Percentiles rank a stretch among this genome's conserved stretches.
Conservation (phyloP, 92 coral and sea anemone species). For the Parazoanthus swiftii region DNA sequence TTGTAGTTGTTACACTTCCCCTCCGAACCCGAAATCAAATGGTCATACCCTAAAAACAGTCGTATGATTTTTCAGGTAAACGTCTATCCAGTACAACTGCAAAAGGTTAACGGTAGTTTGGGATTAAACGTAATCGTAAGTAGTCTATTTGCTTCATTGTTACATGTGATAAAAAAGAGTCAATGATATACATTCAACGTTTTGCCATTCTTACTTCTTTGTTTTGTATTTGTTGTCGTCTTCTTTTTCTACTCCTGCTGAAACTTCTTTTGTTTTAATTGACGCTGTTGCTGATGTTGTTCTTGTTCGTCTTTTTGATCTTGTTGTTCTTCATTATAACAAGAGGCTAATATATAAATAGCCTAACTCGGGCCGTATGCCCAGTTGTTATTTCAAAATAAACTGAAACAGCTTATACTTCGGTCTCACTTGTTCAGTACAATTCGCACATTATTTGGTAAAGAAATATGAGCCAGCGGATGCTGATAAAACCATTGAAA, state of each 20-base stretch:
- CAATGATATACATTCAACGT: neutral
- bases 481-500: no score
- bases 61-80: slow-evolving; percentile 63
- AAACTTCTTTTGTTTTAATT: neutral
- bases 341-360: no score
- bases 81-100: slow-evolving; percentile 88
- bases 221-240: neutral
- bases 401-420: no score
- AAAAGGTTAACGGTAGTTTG: slow-evolving; percentile 85
- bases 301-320: neutral
- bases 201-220: neutral
- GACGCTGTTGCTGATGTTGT: neutral
- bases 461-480: no score
- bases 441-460: no score
- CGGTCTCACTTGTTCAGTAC: no score
- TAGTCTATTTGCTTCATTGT: neutral
- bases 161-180: neutral
- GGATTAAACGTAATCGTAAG: slow-evolving; percentile 96
- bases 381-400: no score
- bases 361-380: no score
- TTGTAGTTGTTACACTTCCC: neutral
- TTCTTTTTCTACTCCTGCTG: neutral
- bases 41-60: neutral
- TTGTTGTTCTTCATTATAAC: neutral
- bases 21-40: neutral